phyloP scores from a whole-genome alignment of 2,888 invertebrate genomes.

The Opisthograptis luteolata region DNA sequence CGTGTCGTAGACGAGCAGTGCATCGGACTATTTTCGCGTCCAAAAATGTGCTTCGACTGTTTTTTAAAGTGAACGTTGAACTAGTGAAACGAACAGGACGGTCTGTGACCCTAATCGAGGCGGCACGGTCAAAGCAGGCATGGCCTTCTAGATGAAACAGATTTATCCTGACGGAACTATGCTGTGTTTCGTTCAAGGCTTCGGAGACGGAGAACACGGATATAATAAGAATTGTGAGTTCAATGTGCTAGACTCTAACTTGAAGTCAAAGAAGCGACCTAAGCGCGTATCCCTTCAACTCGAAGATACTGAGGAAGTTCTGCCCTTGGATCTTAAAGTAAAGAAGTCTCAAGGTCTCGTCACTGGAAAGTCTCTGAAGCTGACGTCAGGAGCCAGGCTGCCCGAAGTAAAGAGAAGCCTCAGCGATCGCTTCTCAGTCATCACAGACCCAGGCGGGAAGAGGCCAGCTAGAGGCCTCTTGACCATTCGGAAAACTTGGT shows the following conservation, averaged over 20 bases:
- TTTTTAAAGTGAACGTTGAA: constrained; percentile 12
- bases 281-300: constrained; percentile 55
- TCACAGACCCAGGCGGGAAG: constrained; percentile 65
- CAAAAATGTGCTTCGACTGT: constrained; percentile 38
- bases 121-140: constrained; percentile 40
- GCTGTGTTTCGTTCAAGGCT: constrained; percentile 89
- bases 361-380: constrained; percentile 63
- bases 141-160: constrained; percentile 81
- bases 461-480: constrained; percentile 63
- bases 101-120: constrained; percentile 21
- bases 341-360: constrained; percentile 53
- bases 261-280: constrained; percentile 53
- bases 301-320: constrained; percentile 41
- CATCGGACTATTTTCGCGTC: constrained; percentile 38
- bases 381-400: constrained; percentile 61
- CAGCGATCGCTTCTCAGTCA: constrained; percentile 76
- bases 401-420: constrained; percentile 77
- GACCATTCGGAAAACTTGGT: constrained; percentile 81
- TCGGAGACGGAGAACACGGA: constrained; percentile 75
- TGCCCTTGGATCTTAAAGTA: constrained; percentile 43
- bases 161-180: constrained; percentile 84
- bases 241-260: constrained; percentile 59
- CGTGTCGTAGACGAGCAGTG: constrained; percentile 24
- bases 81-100: constrained; percentile 33
- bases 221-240: constrained; percentile 64